Conservation (phyloP, 2,113 vertebrate species). For the Notarius quadriscutis region DNA sequence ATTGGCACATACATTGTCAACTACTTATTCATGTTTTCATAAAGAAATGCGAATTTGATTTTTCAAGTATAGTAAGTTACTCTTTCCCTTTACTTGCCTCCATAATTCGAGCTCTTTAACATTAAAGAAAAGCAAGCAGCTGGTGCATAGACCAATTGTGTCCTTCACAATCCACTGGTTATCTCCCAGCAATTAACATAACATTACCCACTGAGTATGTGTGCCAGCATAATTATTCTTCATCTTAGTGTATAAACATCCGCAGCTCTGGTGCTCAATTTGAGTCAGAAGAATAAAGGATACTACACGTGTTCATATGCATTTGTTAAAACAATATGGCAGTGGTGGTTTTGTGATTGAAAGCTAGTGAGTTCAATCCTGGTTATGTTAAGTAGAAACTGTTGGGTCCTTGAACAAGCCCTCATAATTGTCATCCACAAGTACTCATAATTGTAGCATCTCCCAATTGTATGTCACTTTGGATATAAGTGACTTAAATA, state of each 20-base stretch:
- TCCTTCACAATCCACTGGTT: conserved; percentile 75
- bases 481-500: not conserved
- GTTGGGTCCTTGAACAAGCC: not conserved
- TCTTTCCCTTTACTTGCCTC: not conserved
- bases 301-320: not conserved
- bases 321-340: not conserved
- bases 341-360: not conserved
- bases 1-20: conserved; percentile 45
- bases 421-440: not conserved
- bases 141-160: conserved; percentile 55
- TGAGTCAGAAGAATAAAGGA: not conserved
- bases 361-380: not conserved
- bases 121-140: conserved; percentile 48
- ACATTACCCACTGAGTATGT: conserved; percentile 48
- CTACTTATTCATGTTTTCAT: conserved; percentile 59
- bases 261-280: not conserved
- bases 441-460: not conserved
- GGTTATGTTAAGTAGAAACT: not conserved
- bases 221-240: conserved; percentile 42
- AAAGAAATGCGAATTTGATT: not conserved
- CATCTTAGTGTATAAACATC: conserved; percentile 37
- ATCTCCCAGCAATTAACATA: conserved; percentile 64
- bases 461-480: not conserved
- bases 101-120: not conserved
- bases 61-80: not conserved